A percentile compares a stretch with the other conserved stretches of the same genome.
Conservation (phyloP, 1,140 invertebrate species). For the Conopomorpha cramerella region DNA sequence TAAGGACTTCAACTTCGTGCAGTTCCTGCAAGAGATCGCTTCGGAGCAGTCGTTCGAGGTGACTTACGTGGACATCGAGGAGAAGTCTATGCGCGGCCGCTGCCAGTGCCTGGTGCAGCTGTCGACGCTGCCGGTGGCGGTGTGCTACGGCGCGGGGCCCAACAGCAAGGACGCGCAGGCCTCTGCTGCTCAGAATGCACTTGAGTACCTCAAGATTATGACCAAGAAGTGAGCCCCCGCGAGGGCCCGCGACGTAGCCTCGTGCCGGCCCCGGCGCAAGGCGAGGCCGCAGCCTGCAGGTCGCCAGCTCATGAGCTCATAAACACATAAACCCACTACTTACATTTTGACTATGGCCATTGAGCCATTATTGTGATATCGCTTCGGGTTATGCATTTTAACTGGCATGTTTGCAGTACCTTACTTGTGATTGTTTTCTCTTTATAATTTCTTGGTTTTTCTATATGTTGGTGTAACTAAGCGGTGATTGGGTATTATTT, state of each 20-base stretch:
- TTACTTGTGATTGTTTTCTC: conserved; percentile 25
- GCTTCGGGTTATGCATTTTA: conserved; percentile 57
- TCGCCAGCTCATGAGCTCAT: conserved; percentile 37
- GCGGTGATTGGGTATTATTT: no score
- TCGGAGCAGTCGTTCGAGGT: conserved; percentile 90
- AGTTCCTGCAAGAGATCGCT: conserved; percentile 88
- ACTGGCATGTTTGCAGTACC: conserved; percentile 53
- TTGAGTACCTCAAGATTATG: conserved; percentile 95
- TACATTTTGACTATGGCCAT: no score
- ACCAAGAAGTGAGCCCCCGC: conserved; percentile 79
- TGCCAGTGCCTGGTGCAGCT: conserved; percentile 93
- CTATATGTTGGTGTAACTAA: no score
- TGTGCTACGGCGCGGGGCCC: conserved; percentile 85
- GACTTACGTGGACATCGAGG: conserved; percentile 94
- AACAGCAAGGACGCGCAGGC: conserved; percentile 83
- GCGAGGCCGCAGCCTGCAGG: conserved; percentile 21
- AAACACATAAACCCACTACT: conserved; percentile 41
- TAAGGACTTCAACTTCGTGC: conserved; percentile 80
- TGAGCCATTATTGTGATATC: conserved; percentile 32
- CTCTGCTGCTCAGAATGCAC: conserved; percentile 84
- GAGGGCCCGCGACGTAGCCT: conserved; percentile 20
- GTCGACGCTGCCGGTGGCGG: conserved; percentile 89
- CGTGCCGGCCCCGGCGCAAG: no score
- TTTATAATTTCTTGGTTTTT: conserved; percentile 3
- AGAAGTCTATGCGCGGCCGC: conserved; percentile 78